A percentile compares a stretch with the other conserved stretches of the same genome.
Conservation (phyloP, 1,140 invertebrate genomes). For the Macrocentrus cingulum region DNA sequence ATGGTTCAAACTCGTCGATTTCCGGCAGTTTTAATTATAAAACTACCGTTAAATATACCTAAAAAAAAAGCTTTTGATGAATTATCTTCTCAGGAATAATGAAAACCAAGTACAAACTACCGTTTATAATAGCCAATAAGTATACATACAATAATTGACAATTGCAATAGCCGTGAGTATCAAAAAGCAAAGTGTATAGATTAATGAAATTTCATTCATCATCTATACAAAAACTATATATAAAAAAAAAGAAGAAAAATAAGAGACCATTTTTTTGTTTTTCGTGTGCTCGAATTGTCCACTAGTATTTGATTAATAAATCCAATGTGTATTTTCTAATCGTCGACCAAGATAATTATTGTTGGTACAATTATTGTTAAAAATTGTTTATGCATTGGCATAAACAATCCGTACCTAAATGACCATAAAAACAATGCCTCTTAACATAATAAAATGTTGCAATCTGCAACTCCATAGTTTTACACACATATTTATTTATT, state of each 20-base stretch:
- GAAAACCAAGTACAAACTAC: constrained; percentile 5
- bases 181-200: neutral
- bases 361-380: too few relatives aligned
- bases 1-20: neutral
- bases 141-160: constrained; percentile 2
- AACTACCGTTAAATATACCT: neutral
- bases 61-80: neutral
- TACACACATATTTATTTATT: too few relatives aligned
- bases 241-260: neutral
- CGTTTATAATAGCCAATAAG: constrained; percentile 2
- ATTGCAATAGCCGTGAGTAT: neutral
- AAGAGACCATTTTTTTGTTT: too few relatives aligned
- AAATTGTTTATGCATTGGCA: too few relatives aligned
- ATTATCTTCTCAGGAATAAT: neutral
- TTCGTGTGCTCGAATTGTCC: too few relatives aligned
- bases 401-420: too few relatives aligned
- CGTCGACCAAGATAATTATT: too few relatives aligned
- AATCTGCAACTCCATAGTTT: too few relatives aligned
- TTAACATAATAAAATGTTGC: too few relatives aligned
- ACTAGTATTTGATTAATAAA: too few relatives aligned
- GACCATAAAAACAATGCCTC: too few relatives aligned
- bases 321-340: too few relatives aligned
- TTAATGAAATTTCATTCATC: neutral
- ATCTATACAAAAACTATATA: neutral
- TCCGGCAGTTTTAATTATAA: neutral